Evolutionary conservation across 2,113 vertebrate species (phyloP).

Genomic region (Jaculus jaculus): DNA sequence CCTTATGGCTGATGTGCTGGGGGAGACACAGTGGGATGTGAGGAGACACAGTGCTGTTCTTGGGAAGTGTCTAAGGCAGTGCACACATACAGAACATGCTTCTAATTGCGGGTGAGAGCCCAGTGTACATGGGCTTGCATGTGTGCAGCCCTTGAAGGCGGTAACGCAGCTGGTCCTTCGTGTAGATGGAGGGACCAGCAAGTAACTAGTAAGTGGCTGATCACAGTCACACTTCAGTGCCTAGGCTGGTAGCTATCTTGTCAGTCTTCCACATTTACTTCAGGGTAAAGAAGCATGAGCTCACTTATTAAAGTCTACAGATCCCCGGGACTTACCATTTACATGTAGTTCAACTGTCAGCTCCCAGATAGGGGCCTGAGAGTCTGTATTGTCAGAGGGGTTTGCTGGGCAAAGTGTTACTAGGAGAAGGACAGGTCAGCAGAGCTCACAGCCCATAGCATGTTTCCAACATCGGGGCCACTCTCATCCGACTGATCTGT

Average conservation of each 20-base stretch:
- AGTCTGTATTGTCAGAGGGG: neutral
- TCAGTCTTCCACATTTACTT: neutral
- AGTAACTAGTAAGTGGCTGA: neutral
- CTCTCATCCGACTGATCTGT: neutral
- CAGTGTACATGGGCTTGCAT: neutral
- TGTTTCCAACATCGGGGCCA: neutral
- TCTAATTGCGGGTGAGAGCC: neutral
- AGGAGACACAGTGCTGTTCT: neutral
- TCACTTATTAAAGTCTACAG: neutral
- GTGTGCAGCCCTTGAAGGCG: neutral
- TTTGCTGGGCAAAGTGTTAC: neutral
- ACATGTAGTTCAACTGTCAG: neutral
- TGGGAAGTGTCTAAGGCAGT: neutral
- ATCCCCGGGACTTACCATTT: accelerated
- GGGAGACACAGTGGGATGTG: too few relatives aligned
- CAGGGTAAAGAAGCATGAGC: neutral
- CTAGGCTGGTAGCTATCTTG: neutral
- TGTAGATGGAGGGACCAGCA: neutral
- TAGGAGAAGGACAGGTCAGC: neutral
- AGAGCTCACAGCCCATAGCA: accelerated
- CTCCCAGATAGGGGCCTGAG: too few relatives aligned
- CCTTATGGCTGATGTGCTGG: neutral
- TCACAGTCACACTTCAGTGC: neutral
- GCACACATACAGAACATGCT: accelerated
- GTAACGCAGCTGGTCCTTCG: neutral